Conservation (phyloP, 1,140 invertebrate species). For the Hyles euphorbiae region DNA sequence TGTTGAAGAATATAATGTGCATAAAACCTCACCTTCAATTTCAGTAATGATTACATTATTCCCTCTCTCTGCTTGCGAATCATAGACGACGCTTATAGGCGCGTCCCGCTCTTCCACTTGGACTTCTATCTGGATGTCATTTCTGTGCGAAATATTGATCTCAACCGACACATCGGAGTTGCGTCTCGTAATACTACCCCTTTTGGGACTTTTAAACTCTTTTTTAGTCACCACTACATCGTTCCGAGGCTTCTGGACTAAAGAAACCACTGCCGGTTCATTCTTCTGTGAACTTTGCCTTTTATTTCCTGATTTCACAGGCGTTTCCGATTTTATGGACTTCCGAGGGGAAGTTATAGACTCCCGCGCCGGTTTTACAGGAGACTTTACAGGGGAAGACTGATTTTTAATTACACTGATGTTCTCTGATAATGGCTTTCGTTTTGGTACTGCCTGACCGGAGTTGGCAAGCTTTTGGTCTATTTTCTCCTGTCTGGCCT, state of each 20-base stretch:
- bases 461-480: conserved; percentile 68
- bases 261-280: conserved; percentile 21
- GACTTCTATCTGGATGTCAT: conserved; percentile 71
- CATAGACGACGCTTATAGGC: conserved; percentile 53
- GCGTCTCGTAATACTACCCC: conserved; percentile 38
- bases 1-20: neutral
- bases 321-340: conserved; percentile 32
- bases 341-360: conserved; percentile 47
- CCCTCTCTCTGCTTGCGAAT: conserved; percentile 29
- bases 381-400: conserved; percentile 44
- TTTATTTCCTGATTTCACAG: conserved; percentile 26
- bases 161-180: conserved; percentile 69
- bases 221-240: conserved; percentile 58
- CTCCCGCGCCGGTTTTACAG: conserved; percentile 35
- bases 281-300: conserved; percentile 37
- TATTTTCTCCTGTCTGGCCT: conserved; percentile 70
- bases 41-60: conserved; percentile 55
- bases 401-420: conserved; percentile 37
- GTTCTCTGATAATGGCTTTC: conserved; percentile 63
- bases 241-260: conserved; percentile 36
- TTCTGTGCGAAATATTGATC: conserved; percentile 70
- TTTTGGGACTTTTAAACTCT: conserved; percentile 54
- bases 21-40: conserved; percentile 48
- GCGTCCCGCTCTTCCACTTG: conserved; percentile 70
- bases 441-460: conserved; percentile 56